Base-by-base conservation (phyloP, 2,797 vertebrate species). In the Notamacropus eugenii region DNA sequence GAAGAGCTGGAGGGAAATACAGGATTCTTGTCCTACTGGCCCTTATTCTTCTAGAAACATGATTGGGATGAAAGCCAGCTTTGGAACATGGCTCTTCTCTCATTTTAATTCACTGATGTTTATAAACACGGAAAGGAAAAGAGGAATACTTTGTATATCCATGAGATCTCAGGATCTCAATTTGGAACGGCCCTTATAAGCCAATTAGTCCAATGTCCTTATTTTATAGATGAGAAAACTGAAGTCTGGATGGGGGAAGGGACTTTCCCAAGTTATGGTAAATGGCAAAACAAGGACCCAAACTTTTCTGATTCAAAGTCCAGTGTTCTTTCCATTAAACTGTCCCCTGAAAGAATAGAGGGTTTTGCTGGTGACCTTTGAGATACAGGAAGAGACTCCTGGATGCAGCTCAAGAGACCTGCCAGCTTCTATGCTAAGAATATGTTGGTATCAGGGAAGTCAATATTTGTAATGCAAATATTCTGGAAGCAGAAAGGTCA, bases 391-490 rank as follows among this genome's bases (percentile, higher is more conserved):
- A 92, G 40, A 55, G 55, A 31, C 29, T 55, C 46, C 28, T 92
- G 55, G n/a, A 67, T 92, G 54, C 16, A 34, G 55, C 55, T 52
- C 91, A 55, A 74, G 54, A 27, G 46, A 92, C 4, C 46, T 92
- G 50, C 57, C 56, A 93, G 40, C 34, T 58, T 93, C 27, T 95
- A 40, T 92, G 57, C 54, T 55, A 28, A 94, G 92, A 91, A 50
- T n/a, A 92, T 2, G 10, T 55, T 87, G 50, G 58, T 40, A 34
- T 59, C 31, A 40, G 52, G 31, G 59, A 74, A 87, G 74, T 87
- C 40, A 87, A 58, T 8, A 67, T 40, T 93, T 34, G 50, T 87
- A 67, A 93, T 40, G 74, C 1, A 1, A 34, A 93, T 24, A 74
- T 58, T 67, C 74, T n/a, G 50, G 54, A 54, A 58, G 67, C 19